These are phyloP conservation scores for Horisme vitalbata DNA, from an alignment of 2,888 invertebrate genomes.

Conservation along the genomic window DNA sequence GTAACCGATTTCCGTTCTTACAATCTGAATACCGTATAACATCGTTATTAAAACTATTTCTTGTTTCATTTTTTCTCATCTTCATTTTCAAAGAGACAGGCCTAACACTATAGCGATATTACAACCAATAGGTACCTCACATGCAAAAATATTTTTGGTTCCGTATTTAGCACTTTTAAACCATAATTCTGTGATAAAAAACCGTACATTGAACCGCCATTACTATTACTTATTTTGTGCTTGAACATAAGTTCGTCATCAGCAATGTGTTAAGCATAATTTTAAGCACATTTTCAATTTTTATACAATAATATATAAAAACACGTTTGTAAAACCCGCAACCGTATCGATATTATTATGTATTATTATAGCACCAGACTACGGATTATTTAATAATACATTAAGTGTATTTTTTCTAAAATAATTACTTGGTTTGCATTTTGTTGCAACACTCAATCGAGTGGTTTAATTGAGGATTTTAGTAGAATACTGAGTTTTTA, in stretches of 20 bases:
- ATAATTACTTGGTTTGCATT: not conserved
- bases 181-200: slow-evolving; percentile 3
- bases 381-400: slow-evolving; percentile 9
- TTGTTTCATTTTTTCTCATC: slow-evolving; percentile 1
- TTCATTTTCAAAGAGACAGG: not conserved
- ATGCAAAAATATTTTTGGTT: slow-evolving; percentile 25
- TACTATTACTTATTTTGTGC: too few relatives aligned
- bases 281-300: not conserved
- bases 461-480: slow-evolving; percentile 16
- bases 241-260: too few relatives aligned
- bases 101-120: not conserved
- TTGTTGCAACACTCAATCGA: slow-evolving; percentile 1
- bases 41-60: slow-evolving; percentile 19
- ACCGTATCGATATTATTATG: slow-evolving; percentile 17
- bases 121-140: slow-evolving; percentile 9
- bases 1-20: slow-evolving; percentile 20
- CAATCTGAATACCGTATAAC: slow-evolving; percentile 19
- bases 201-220: not conserved
- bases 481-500: slow-evolving; percentile 26
- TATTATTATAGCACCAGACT: slow-evolving; percentile 32
- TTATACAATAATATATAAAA: slow-evolving; percentile 1
- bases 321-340: slow-evolving; percentile 27
- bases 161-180: slow-evolving; percentile 17
- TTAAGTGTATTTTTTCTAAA: not conserved
- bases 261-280: too few relatives aligned